phyloP scores from a whole-genome alignment of 2,797 vertebrate genomes.

The Cercopithecus neglectus region DNA sequence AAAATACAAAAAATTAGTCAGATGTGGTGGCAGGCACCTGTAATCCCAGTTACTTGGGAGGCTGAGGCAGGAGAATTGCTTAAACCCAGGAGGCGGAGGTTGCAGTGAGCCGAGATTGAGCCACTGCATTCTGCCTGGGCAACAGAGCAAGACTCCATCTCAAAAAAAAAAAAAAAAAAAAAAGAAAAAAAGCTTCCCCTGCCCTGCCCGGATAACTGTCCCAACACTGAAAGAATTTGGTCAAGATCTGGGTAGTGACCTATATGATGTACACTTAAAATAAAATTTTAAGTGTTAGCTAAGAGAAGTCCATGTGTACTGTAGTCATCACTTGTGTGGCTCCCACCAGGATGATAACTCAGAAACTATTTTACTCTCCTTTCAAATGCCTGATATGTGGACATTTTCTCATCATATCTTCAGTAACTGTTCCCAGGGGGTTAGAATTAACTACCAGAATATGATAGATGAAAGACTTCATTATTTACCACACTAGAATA shows the following conservation, averaged over 20 bases:
- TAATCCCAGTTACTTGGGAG: neutral
- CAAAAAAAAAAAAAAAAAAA: neutral
- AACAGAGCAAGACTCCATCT: neutral
- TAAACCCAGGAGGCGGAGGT: neutral
- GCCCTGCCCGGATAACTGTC: neutral
- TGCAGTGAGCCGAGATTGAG: accelerated
- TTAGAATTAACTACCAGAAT: neutral
- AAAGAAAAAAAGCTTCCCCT: neutral
- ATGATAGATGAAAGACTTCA: neutral
- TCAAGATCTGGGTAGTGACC: neutral
- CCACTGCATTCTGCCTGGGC: neutral
- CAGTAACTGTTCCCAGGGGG: neutral
- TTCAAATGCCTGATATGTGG: neutral
- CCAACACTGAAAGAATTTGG: neutral
- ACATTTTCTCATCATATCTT: neutral
- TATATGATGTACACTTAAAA: neutral
- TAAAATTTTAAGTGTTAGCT: neutral
- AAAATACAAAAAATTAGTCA: neutral
- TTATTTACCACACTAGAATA: neutral
- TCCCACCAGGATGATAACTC: neutral
- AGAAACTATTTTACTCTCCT: neutral
- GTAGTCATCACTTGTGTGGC: neutral
- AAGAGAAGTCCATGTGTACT: neutral
- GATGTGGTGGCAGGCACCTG: neutral
- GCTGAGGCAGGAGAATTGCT: neutral